These are phyloP conservation scores for Dorcus hopei DNA, from an alignment of 2,888 invertebrate species.

Conservation along the genomic window DNA sequence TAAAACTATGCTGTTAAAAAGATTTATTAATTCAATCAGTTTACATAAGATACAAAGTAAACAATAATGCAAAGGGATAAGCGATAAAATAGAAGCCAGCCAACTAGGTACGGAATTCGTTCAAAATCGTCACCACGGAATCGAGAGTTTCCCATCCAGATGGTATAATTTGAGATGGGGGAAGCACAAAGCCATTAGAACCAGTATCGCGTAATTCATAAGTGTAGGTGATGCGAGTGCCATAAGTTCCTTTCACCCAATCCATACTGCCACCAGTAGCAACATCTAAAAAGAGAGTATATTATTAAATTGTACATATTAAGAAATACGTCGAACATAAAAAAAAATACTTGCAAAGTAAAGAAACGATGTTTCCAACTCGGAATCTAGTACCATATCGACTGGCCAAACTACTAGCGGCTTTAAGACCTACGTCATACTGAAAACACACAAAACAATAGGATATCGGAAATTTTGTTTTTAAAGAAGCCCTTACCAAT, in stretches of 20 bases:
- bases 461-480: background rate
- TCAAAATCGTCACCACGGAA: constrained; percentile 54
- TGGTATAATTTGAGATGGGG: constrained; percentile 60
- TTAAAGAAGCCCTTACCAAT: constrained; percentile 48
- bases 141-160: constrained; percentile 58
- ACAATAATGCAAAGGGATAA: no score
- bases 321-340: no score
- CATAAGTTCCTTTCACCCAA: constrained; percentile 69
- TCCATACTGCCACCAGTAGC: constrained; percentile 69
- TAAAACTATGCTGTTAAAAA: no score
- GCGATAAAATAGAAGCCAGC: no score
- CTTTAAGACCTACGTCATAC: constrained; percentile 40
- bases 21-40: no score
- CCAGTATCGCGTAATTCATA: constrained; percentile 71
- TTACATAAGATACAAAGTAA: no score
- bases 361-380: constrained; percentile 50
- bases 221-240: constrained; percentile 65
- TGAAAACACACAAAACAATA: constrained; percentile 27
- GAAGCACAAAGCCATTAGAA: constrained; percentile 65
- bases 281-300: constrained; percentile 50
- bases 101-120: constrained; percentile 41
- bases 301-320: background rate
- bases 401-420: constrained; percentile 39
- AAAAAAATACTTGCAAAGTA: constrained; percentile 47
- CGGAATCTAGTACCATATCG: constrained; percentile 48